A percentile compares a stretch with the other conserved stretches of the same genome.
These are phyloP conservation scores for Drosophila recens DNA, from an alignment of 2,888 invertebrate species.

Conservation along the genomic window DNA sequence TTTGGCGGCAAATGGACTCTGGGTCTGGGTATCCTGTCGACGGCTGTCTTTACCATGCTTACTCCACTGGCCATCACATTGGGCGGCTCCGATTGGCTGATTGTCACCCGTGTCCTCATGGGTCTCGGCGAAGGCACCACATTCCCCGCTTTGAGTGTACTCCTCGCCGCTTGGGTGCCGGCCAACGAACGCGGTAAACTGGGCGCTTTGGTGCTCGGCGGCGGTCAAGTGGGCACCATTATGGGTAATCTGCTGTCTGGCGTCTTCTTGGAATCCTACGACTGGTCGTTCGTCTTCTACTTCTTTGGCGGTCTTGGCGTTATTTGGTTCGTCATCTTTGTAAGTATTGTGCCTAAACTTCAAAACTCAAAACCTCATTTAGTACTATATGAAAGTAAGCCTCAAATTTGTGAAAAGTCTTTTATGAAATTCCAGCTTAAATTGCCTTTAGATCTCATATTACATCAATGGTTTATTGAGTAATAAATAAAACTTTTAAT, in stretches of 20 bases:
- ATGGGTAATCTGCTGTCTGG: conserved; percentile 89
- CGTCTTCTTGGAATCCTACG: conserved; percentile 88
- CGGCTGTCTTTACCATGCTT: conserved; percentile 92
- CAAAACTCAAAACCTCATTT: neutral
- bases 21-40: conserved; percentile 92
- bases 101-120: conserved; percentile 90
- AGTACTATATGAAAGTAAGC: neutral
- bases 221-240: conserved; percentile 89
- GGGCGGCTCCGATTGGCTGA: conserved; percentile 89
- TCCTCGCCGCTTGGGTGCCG: conserved; percentile 93
- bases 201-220: conserved; percentile 92
- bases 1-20: conserved; percentile 95
- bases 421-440: neutral
- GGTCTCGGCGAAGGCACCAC: conserved; percentile 95
- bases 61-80: conserved; percentile 90
- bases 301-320: conserved; percentile 91
- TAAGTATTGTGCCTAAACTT: conserved; percentile 81
- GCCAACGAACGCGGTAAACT: conserved; percentile 91
- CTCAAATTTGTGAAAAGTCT: neutral
- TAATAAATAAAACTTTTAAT: neutral
- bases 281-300: conserved; percentile 93
- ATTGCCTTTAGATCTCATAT: neutral
- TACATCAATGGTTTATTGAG: too few relatives aligned
- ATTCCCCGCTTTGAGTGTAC: conserved; percentile 92
- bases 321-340: conserved; percentile 90